These are phyloP conservation scores for Labia minor DNA, from an alignment of 2,888 invertebrate genomes.

Conservation along the genomic window DNA sequence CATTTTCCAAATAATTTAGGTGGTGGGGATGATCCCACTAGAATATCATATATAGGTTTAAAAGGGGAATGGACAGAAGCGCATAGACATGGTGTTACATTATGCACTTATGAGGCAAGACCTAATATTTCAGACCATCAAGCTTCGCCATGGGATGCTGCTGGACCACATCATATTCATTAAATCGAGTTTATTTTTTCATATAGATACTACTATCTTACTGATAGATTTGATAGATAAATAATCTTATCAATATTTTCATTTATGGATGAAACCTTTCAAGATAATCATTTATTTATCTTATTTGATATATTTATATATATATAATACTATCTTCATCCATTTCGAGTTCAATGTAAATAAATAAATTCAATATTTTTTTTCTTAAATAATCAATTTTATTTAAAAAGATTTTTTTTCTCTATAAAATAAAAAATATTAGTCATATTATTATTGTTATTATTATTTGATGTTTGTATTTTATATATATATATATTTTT, in stretches of 20 bases:
- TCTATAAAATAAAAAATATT: no score
- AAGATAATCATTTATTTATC: not conserved
- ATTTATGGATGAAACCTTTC: not conserved
- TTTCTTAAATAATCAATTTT: no score
- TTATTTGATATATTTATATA: not conserved
- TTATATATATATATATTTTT: no score
- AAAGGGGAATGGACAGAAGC: constrained; percentile 83
- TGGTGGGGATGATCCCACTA: constrained; percentile 51
- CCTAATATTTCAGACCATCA: constrained; percentile 75
- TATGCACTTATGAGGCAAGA: constrained; percentile 78
- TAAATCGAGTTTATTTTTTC: not conserved
- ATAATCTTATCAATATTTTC: not conserved
- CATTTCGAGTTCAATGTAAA: not conserved
- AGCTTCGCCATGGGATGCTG: not conserved
- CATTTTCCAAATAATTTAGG: constrained; percentile 87
- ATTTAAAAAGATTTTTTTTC: no score
- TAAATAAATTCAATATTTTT: not conserved
- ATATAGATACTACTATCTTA: not conserved
- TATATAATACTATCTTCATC: not conserved
- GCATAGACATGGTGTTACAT: constrained; percentile 79
- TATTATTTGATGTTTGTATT: no score
- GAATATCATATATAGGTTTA: constrained; percentile 87
- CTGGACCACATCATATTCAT: not conserved
- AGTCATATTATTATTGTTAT: no score
- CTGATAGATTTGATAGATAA: not conserved